phyloP scores from a whole-genome alignment of 2,113 vertebrate species.

The Pachyramphus minor region DNA sequence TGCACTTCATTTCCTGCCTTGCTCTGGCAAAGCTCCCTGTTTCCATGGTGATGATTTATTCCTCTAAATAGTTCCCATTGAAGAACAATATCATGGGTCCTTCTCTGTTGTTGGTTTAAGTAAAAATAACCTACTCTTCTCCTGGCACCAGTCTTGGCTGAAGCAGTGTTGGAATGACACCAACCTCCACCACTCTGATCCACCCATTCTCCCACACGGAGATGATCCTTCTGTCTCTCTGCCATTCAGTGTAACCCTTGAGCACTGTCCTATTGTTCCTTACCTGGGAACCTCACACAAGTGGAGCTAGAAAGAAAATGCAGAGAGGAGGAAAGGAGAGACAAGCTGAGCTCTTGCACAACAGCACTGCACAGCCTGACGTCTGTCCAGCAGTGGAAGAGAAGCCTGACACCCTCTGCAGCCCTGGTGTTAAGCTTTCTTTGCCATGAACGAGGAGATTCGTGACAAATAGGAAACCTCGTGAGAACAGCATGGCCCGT shows the following conservation, averaged over 20 bases:
- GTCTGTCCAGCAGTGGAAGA: background rate
- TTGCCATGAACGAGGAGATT: background rate
- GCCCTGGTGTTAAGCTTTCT: background rate
- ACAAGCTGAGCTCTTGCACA: background rate
- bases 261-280: background rate
- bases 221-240: background rate
- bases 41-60: slow-evolving; percentile 58
- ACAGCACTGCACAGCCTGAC: fast-evolving
- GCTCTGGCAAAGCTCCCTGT: slow-evolving; percentile 9
- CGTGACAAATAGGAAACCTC: background rate
- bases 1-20: slow-evolving; percentile 26
- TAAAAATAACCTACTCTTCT: slow-evolving; percentile 48
- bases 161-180: background rate
- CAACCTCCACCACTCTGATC: background rate
- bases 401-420: background rate
- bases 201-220: background rate
- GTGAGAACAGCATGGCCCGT: background rate
- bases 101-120: slow-evolving; percentile 48
- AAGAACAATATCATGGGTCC: slow-evolving; percentile 50
- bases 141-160: background rate
- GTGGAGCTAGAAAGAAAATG: fast-evolving
- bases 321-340: background rate
- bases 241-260: background rate
- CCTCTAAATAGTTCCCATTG: slow-evolving; percentile 58
- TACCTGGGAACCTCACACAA: background rate